A percentile compares a stretch with the other conserved stretches of the same genome.
phyloP scores from a whole-genome alignment of 1,140 invertebrate species.

The Bombus superbus region DNA sequence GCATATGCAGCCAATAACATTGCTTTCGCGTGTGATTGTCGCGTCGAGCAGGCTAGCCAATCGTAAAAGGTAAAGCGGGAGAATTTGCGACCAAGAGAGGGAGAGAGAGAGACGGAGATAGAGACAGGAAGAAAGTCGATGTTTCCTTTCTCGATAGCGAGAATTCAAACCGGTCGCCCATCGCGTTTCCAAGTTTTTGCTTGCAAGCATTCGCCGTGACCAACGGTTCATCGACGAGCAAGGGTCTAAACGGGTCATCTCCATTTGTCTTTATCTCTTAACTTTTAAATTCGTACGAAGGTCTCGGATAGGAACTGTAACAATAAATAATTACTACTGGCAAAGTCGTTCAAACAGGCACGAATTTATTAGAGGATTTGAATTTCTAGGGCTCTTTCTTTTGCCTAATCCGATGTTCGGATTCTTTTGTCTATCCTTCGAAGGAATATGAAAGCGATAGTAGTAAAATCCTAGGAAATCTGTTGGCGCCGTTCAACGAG shows the following conservation, averaged over 20 bases:
- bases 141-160: conserved; percentile 65
- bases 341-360: no score
- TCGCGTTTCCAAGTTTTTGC: conserved; percentile 68
- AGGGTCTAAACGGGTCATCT: conserved; percentile 61
- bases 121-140: conserved; percentile 63
- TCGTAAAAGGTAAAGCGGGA: conserved; percentile 10
- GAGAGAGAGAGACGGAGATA: conserved; percentile 31
- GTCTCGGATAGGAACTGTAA: background rate
- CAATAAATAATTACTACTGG: no score
- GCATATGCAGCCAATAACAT: background rate
- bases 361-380: no score
- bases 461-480: no score
- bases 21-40: background rate
- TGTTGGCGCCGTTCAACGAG: no score
- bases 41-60: background rate
- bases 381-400: no score
- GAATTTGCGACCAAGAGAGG: conserved; percentile 7
- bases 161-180: conserved; percentile 70
- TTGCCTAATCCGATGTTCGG: no score
- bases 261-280: conserved; percentile 44
- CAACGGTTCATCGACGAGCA: conserved; percentile 53
- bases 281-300: conserved; percentile 27
- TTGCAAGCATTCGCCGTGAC: conserved; percentile 28
- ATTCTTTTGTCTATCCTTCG: no score
- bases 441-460: no score